These are phyloP conservation scores for Stictocephala bisonia DNA, from an alignment of 2,888 invertebrate species.

Conservation along the genomic window DNA sequence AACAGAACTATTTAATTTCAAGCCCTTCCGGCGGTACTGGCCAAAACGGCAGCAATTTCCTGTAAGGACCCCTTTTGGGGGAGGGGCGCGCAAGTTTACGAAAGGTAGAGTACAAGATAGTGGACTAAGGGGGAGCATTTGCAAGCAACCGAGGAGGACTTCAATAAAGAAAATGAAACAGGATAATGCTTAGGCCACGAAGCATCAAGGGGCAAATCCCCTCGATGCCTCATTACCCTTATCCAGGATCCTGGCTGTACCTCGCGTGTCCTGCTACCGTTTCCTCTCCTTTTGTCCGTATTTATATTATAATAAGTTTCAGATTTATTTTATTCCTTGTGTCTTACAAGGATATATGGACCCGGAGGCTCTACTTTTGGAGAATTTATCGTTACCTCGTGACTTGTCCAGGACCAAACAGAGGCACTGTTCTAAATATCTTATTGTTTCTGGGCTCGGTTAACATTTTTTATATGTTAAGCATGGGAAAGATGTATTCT, in stretches of 20 bases:
- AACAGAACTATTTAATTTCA: constrained; percentile 28
- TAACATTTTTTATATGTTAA: too few relatives aligned
- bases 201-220: constrained; percentile 33
- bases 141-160: constrained; percentile 35
- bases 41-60: constrained; percentile 18
- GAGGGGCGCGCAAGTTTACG: neutral
- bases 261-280: constrained; percentile 18
- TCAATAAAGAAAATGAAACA: constrained; percentile 39
- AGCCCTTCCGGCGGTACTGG: neutral
- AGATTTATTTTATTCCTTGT: constrained; percentile 30
- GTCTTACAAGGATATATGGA: constrained; percentile 37
- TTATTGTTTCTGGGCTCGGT: too few relatives aligned
- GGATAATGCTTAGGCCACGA: constrained; percentile 34
- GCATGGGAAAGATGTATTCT: too few relatives aligned
- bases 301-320: constrained; percentile 35
- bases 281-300: neutral
- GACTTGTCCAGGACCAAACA: constrained; percentile 6
- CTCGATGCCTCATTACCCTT: constrained; percentile 27
- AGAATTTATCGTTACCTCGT: constrained; percentile 19
- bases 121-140: constrained; percentile 25
- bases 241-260: constrained; percentile 25
- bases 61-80: constrained; percentile 18
- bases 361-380: neutral
- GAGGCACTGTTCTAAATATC: too few relatives aligned
- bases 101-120: constrained; percentile 32